These are phyloP conservation scores for Drosophila mettleri DNA, from an alignment of 2,888 invertebrate species.

Conservation along the genomic window DNA sequence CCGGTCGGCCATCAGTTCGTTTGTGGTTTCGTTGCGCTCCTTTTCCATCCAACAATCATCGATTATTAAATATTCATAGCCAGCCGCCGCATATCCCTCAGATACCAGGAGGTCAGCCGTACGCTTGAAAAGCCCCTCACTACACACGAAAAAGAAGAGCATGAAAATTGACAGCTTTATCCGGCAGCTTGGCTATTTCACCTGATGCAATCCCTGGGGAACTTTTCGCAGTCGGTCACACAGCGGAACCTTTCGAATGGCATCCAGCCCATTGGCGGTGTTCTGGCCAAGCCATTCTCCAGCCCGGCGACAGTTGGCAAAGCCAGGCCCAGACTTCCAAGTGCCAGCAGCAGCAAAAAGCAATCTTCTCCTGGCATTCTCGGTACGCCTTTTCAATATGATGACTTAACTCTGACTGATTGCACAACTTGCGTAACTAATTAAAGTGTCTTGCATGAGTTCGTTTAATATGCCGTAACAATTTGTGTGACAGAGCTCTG, in stretches of 20 bases:
- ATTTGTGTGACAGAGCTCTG: background rate
- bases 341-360: background rate
- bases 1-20: slow-evolving; percentile 88
- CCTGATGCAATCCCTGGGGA: slow-evolving; percentile 88
- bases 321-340: background rate
- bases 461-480: slow-evolving; percentile 1
- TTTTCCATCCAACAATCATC: slow-evolving; percentile 92
- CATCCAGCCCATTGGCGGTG: slow-evolving; percentile 90
- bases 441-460: slow-evolving; percentile 8
- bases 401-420: background rate
- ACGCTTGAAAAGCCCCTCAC: slow-evolving; percentile 88
- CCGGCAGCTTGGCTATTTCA: slow-evolving; percentile 61
- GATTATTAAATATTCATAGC: slow-evolving; percentile 90
- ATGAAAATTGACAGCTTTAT: background rate
- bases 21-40: slow-evolving; percentile 86
- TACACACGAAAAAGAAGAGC: slow-evolving; percentile 68
- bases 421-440: slow-evolving; percentile 11
- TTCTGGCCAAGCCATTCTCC: slow-evolving; percentile 87
- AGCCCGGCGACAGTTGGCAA: slow-evolving; percentile 69
- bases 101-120: slow-evolving; percentile 87
- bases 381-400: background rate
- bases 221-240: slow-evolving; percentile 87
- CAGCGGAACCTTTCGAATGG: slow-evolving; percentile 88
- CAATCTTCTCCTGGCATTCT: slow-evolving; percentile 19
- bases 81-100: slow-evolving; percentile 89